Conservation (phyloP, 2,888 invertebrate species). For the Heliconius cydno region DNA sequence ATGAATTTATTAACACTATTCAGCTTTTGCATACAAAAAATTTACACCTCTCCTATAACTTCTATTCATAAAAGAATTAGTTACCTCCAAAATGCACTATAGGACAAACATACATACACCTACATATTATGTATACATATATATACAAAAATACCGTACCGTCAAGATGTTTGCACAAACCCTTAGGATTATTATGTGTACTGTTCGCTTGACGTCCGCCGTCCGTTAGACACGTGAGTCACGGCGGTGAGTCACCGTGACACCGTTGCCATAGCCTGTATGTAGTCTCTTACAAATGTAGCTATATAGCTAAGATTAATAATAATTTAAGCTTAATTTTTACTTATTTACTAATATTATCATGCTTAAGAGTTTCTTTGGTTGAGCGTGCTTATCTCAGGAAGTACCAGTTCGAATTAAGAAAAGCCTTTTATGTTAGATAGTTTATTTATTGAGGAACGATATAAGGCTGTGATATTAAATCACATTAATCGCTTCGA, state of each 20-base stretch:
- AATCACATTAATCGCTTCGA: too few species aligned
- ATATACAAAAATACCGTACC: slow-evolving; percentile 8
- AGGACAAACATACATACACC: not conserved
- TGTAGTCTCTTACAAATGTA: not conserved
- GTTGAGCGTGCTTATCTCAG: too few species aligned
- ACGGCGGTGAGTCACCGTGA: slow-evolving; percentile 44
- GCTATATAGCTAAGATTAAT: not conserved
- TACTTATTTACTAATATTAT: not conserved
- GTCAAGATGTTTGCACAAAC: slow-evolving; percentile 26
- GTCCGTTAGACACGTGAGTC: slow-evolving; percentile 36
- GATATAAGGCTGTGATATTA: too few species aligned
- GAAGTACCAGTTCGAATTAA: not conserved
- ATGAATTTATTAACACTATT: too few species aligned
- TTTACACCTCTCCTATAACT: too few species aligned
- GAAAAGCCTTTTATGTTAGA: not conserved
- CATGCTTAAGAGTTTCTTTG: too few species aligned
- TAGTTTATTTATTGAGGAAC: not conserved
- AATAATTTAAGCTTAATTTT: not conserved
- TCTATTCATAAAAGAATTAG: too few species aligned
- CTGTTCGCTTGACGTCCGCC: slow-evolving; percentile 26
- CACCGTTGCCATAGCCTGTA: slow-evolving; percentile 28
- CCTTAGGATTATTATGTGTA: slow-evolving; percentile 38
- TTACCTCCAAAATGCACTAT: not conserved
- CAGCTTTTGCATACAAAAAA: too few species aligned
- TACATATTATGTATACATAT: not conserved